Evolutionary conservation across 2,113 vertebrate genomes (phyloP).

Genomic region (Salvelinus namaycush): DNA sequence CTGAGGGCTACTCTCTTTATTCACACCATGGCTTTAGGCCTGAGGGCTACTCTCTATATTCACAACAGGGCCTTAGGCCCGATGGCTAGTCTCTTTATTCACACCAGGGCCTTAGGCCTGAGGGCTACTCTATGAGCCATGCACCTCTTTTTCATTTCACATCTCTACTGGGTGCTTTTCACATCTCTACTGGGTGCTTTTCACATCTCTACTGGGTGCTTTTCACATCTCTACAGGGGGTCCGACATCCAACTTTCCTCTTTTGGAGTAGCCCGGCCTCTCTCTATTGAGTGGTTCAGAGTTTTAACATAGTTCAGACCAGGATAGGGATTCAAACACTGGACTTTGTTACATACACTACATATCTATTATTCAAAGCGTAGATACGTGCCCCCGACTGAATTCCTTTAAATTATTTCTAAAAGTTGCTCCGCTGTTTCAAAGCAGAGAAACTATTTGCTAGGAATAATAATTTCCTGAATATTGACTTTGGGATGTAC

Average conservation of each 20-base stretch:
- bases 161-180: too few relatives aligned
- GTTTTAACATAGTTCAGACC: conserved; percentile 1
- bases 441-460: conserved; percentile 11
- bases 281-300: neutral
- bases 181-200: too few relatives aligned
- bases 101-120: too few relatives aligned
- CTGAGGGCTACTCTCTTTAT: too few relatives aligned
- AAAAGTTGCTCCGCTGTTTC: conserved; percentile 10
- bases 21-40: too few relatives aligned
- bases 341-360: conserved; percentile 22
- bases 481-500: neutral
- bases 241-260: neutral
- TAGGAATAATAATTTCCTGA: conserved; percentile 20
- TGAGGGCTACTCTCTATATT: too few relatives aligned
- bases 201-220: neutral
- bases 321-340: conserved; percentile 17
- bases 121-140: too few relatives aligned
- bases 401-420: conserved; percentile 21
- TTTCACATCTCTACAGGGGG: neutral
- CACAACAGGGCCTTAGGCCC: too few relatives aligned
- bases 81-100: too few relatives aligned
- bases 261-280: neutral
- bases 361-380: conserved; percentile 32
- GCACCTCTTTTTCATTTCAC: neutral
- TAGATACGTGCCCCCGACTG: conserved; percentile 2